Evolutionary conservation across 2,797 vertebrate genomes (phyloP).

Genomic region (Pteronotus mesoamericanus): DNA sequence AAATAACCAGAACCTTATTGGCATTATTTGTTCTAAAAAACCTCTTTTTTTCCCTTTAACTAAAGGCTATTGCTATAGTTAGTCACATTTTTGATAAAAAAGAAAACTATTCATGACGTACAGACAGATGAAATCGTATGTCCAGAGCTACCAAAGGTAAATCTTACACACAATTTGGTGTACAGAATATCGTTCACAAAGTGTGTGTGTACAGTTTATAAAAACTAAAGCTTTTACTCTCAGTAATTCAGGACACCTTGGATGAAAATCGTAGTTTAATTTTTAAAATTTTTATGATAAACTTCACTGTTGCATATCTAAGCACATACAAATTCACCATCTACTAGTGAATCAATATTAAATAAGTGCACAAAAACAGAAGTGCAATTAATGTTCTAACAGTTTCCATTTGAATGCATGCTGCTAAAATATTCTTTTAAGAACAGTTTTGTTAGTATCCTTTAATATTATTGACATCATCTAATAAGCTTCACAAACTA

Average conservation of each 20-base stretch:
- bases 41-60: neutral
- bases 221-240: neutral
- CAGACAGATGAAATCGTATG: neutral
- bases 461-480: neutral
- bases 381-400: neutral
- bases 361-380: neutral
- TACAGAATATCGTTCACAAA: neutral
- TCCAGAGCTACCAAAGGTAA: neutral
- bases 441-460: neutral
- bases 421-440: neutral
- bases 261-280: neutral
- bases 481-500: neutral
- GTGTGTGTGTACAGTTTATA: neutral
- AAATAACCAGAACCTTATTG: neutral
- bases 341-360: neutral
- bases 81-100: neutral
- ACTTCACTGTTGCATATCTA: neutral
- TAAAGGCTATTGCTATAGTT: neutral
- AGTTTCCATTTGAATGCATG: neutral
- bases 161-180: neutral
- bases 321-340: neutral
- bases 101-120: neutral
- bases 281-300: neutral
- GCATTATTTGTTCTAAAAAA: neutral
- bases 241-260: neutral